Evolutionary conservation across 2,113 vertebrate species (phyloP), one percentile per base, ranked within the genome.

Genomic region (Odontesthes bonariensis): DNA sequence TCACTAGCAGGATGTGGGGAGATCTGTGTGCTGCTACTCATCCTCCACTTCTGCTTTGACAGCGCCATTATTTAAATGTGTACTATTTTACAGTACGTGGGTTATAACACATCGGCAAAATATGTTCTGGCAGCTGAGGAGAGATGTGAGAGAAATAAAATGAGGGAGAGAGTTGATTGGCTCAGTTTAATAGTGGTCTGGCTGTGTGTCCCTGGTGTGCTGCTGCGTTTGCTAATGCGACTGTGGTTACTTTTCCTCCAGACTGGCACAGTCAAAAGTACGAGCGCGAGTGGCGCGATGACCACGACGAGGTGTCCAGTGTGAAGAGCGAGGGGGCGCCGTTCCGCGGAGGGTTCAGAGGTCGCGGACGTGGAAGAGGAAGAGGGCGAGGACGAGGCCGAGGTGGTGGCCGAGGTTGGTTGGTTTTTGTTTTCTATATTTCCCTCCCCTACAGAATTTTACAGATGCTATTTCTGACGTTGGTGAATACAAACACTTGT

Each of bases 261-360:
- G 97, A 96, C 82, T 98, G 97, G 96, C 96, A 98, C 92, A 95
- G 96, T 0, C 96, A 97, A 77, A 98, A 97, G 90, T 94, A 96
- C 1, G 97, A 99, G 86, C 95, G 96, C 7, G 95, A 95, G 88
- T 97, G 97, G 95, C 94, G 95, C 3, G 97, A 99, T 68, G 94
- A 95, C 84, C 97, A 97, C 3, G 98, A 99, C 0, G 98, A 98
- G 89, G 97, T 97, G 44, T 98, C 97, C 62, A 99, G 97, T 0
- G 97, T 99, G 89, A 99, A 99, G 93, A 99, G 98, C 2, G 98
- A 99, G 86, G 97, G 97, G 9, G 95, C 96, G 13, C 96, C 97
- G 0, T 96, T 97, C 79, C 95, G 97, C 32, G 96, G 95, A 17
- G 95, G 95, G 52, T 98, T 96, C 94, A 94, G 97, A 71, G 98